These are phyloP conservation scores for Lochmaea capreae DNA, from an alignment of 2,888 invertebrate genomes.

Conservation along the genomic window DNA sequence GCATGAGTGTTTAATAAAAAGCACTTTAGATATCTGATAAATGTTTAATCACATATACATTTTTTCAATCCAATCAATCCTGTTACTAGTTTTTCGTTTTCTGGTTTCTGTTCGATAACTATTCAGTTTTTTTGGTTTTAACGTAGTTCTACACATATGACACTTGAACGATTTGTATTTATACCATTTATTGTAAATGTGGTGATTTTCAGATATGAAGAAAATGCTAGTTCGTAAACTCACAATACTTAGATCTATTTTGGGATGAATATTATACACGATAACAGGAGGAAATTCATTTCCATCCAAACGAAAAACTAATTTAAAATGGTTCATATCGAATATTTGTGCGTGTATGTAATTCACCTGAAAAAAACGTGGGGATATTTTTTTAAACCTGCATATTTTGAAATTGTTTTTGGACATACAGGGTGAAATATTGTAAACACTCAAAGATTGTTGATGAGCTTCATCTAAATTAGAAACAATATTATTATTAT, in stretches of 20 bases:
- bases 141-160: slow-evolving; percentile 36
- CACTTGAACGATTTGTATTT: slow-evolving; percentile 42
- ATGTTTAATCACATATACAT: slow-evolving; percentile 34
- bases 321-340: slow-evolving; percentile 47
- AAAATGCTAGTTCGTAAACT: background rate
- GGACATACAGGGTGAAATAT: too few species aligned
- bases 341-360: slow-evolving; percentile 47
- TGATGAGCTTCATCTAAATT: too few species aligned
- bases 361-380: slow-evolving; percentile 26
- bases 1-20: background rate
- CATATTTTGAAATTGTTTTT: too few species aligned
- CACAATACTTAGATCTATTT: slow-evolving; percentile 26
- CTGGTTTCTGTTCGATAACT: slow-evolving; percentile 18
- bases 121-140: slow-evolving; percentile 10
- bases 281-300: slow-evolving; percentile 54
- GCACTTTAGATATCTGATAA: background rate
- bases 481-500: too few species aligned
- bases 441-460: too few species aligned
- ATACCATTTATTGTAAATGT: slow-evolving; percentile 36
- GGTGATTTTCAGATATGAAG: background rate
- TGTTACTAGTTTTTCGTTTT: slow-evolving; percentile 23
- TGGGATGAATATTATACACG: slow-evolving; percentile 54
- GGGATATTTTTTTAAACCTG: too few species aligned
- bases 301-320: slow-evolving; percentile 55
- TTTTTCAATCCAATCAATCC: slow-evolving; percentile 42